A percentile compares a stretch with the other conserved stretches of the same genome.
phyloP scores from a whole-genome alignment of 2,888 invertebrate genomes.

The Liodrosophila aerea region DNA sequence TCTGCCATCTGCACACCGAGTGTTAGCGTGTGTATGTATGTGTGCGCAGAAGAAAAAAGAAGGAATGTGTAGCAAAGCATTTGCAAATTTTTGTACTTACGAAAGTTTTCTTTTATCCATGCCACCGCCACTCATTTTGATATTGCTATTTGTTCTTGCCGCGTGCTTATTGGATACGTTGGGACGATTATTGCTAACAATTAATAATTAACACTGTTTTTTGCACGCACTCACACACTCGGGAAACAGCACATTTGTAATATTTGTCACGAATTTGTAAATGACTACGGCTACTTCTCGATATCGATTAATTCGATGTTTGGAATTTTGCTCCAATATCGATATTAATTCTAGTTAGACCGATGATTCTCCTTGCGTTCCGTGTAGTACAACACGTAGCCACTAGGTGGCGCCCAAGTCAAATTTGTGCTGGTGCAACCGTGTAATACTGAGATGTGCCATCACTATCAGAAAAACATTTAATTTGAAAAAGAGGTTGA shows the following conservation, averaged over 20 bases:
- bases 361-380: too few species aligned
- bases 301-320: slow-evolving; percentile 51
- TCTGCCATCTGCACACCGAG: slow-evolving; percentile 50
- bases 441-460: too few species aligned
- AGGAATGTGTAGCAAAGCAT: slow-evolving; percentile 43
- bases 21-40: slow-evolving; percentile 48
- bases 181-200: slow-evolving; percentile 40
- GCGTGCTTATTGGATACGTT: slow-evolving; percentile 33
- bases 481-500: too few species aligned
- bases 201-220: slow-evolving; percentile 49
- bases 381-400: too few species aligned
- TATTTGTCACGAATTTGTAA: slow-evolving; percentile 56
- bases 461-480: too few species aligned
- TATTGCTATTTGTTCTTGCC: slow-evolving; percentile 37
- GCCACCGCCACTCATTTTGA: slow-evolving; percentile 78
- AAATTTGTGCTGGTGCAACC: too few species aligned
- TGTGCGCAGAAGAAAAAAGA: slow-evolving; percentile 53
- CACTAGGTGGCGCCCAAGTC: too few species aligned
- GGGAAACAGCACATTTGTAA: slow-evolving; percentile 53
- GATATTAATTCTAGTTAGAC: too few species aligned
- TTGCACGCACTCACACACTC: slow-evolving; percentile 56
- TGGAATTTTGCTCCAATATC: too few species aligned
- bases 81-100: slow-evolving; percentile 77
- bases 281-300: slow-evolving; percentile 45
- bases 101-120: slow-evolving; percentile 83